Conservation (phyloP, 2,113 vertebrate genomes). For the Leuciscus idus region DNA sequence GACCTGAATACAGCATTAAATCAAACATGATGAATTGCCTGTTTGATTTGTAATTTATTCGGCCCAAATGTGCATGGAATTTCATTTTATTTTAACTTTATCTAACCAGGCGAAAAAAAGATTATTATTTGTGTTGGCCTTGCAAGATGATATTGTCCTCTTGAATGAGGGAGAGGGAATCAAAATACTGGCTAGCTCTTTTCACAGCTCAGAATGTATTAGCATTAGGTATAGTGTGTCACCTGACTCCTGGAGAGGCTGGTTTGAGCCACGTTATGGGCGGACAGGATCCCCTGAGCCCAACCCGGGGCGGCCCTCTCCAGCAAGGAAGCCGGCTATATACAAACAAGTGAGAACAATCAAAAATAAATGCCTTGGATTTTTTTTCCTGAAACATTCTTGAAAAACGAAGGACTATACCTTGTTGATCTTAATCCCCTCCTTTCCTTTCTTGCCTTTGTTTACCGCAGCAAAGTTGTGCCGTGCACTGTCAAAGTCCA, state of each 20-base stretch:
- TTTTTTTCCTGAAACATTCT: neutral
- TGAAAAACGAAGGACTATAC: constrained; percentile 67
- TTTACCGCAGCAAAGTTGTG: constrained; percentile 93
- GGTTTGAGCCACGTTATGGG: constrained; percentile 98
- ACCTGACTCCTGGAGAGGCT: constrained; percentile 99
- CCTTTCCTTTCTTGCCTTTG: constrained; percentile 92
- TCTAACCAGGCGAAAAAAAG: neutral
- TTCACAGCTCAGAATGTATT: neutral
- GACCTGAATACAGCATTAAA: neutral
- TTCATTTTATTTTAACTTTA: neutral
- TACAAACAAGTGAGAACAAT: constrained; percentile 49
- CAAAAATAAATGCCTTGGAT: neutral
- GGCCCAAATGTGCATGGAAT: neutral
- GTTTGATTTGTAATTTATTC: neutral
- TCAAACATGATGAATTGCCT: neutral
- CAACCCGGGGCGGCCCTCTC: constrained; percentile 97
- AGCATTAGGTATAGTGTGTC: constrained; percentile 60
- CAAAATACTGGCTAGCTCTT: neutral
- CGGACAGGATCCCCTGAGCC: constrained; percentile 99
- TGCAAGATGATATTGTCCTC: neutral
- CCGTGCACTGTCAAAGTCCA: constrained; percentile 95
- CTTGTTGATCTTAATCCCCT: constrained; percentile 94
- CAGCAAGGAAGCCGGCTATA: constrained; percentile 93
- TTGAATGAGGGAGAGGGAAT: neutral
- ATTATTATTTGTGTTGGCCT: neutral